Evolutionary conservation across 2,113 vertebrate genomes (phyloP), one percentile per base, ranked within the genome.

Genomic region (Eulemur rufifrons): DNA sequence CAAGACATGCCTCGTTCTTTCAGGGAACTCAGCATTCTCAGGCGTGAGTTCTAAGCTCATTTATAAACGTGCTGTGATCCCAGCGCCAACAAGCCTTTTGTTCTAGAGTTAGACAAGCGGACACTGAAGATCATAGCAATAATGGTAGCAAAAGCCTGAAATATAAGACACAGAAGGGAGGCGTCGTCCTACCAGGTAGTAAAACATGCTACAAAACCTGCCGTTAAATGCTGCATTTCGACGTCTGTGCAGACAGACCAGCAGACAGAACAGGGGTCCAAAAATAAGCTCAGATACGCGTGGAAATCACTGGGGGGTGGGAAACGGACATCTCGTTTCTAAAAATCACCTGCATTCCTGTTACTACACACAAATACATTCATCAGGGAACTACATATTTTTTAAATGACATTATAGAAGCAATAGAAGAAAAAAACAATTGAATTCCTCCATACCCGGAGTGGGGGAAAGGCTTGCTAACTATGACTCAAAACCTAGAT

Each of bases 141-240:
- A 47, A 27, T 0, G 6, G 9, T 0, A 21, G 68, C 18, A 23
- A 73, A 74, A 59, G 10, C 1, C 52, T 5, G 37, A 15, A 4
- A 34, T 47, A 15, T 4, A 5, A 20, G 13, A 4, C 2, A 17
- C 3, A 4, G 8, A 5, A 18, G 7, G 18, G 11, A 15, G 13
- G 8, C 10, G 9, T 45, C 15, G 37, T 12, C 68, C 37, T 14
- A 9, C 17, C 37, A 42, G n/a, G 6, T 10, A 29, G 50, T 6
- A 8, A 56, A 32, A 20, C 7, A 5, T 2, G 20, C 9, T 0
- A 8, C n/a, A 32, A 39, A 32, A 3, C 25, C 3, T 8, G 15
- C 21, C 1, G 20, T 54, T 20, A 8, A 21, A 23, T 4, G 0
- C 8, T n/a, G 54, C 1, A 20, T 2, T 4, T 1, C 3, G 52